Evolutionary conservation across 2,113 vertebrate species (phyloP).

Genomic region (Orthochromis malagaraziensis): DNA sequence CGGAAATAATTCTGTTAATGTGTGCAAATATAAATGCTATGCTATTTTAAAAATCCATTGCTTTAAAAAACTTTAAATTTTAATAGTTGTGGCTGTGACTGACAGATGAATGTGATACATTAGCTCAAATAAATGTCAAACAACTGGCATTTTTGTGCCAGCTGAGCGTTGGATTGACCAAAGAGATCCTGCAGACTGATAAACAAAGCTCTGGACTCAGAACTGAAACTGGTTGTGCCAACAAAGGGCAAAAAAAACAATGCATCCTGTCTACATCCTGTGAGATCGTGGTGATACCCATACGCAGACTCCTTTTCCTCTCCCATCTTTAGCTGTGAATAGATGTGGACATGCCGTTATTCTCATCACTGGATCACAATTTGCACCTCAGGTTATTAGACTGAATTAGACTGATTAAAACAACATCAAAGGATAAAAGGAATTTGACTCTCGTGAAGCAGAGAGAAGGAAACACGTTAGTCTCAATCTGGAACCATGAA

Average conservation of each 20-base stretch:
- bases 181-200: neutral
- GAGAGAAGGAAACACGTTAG: neutral
- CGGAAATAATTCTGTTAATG: fast-evolving
- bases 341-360: neutral
- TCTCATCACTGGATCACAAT: neutral
- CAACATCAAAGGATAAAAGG: neutral
- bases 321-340: neutral
- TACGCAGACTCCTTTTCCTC: neutral
- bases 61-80: fast-evolving
- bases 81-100: neutral
- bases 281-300: neutral
- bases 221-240: fast-evolving
- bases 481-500: neutral
- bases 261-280: neutral
- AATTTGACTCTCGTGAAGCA: neutral
- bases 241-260: neutral
- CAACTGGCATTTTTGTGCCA: neutral
- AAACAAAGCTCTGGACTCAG: neutral
- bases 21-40: neutral
- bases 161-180: neutral
- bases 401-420: neutral
- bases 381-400: neutral
- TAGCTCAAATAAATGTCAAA: neutral
- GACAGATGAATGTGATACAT: neutral
- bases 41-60: neutral